Conservation (phyloP, 2,888 invertebrate genomes). For the Diloba caeruleocephala region DNA sequence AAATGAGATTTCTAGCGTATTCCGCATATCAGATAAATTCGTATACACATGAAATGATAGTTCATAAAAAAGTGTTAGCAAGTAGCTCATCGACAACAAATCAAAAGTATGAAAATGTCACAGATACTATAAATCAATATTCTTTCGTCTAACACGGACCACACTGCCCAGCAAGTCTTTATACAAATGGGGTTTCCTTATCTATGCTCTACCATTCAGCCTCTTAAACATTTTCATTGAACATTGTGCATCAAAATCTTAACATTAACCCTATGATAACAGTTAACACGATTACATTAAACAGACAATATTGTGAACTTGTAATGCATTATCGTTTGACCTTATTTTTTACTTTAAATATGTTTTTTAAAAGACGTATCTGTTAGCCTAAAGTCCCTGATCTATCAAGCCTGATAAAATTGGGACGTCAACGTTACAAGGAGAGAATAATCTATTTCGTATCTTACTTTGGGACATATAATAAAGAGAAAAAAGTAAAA, state of each 20-base stretch:
- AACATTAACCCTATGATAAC: constrained; percentile 78
- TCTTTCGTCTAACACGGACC: constrained; percentile 36
- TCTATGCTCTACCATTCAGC: constrained; percentile 54
- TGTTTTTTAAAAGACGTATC: constrained; percentile 68
- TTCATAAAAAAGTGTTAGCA: constrained; percentile 5
- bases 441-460: too few species aligned
- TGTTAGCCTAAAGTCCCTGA: constrained; percentile 45
- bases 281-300: constrained; percentile 80
- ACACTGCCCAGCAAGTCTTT: constrained; percentile 36
- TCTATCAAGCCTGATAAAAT: background rate
- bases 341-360: constrained; percentile 63
- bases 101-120: constrained; percentile 38
- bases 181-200: constrained; percentile 57
- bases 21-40: constrained; percentile 32
- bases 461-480: too few species aligned
- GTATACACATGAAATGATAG: constrained; percentile 36
- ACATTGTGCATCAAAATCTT: constrained; percentile 79
- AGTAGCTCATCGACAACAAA: constrained; percentile 12
- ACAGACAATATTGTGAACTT: constrained; percentile 76
- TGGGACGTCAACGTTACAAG: too few species aligned
- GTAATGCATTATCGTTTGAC: constrained; percentile 73
- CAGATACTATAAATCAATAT: constrained; percentile 44
- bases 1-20: constrained; percentile 14
- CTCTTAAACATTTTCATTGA: constrained; percentile 68
- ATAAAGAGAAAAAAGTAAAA: too few species aligned